These are phyloP conservation scores for Halictus quadricinctus DNA, from an alignment of 2,888 invertebrate species.

Conservation along the genomic window DNA sequence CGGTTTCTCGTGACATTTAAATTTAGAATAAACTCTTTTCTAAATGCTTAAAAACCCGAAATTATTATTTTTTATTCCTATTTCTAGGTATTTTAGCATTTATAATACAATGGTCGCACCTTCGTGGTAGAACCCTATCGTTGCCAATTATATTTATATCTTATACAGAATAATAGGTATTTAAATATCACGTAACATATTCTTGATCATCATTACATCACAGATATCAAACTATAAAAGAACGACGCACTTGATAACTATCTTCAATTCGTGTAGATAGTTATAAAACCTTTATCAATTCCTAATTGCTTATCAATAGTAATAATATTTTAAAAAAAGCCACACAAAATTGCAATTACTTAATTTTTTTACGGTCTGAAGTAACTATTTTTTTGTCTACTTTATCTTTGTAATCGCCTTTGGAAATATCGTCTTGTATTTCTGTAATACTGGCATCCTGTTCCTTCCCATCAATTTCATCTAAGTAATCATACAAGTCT, in stretches of 20 bases:
- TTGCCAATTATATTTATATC: not conserved
- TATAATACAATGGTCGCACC: not conserved
- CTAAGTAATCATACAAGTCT: conserved; percentile 78
- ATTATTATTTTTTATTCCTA: no score
- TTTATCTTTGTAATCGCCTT: not conserved
- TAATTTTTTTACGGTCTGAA: conserved; percentile 48
- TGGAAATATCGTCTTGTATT: conserved; percentile 17
- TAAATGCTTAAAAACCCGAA: no score
- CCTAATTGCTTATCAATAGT: not conserved
- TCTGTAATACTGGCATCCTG: conserved; percentile 75
- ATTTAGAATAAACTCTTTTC: no score
- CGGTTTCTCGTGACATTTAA: no score
- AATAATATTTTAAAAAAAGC: not conserved
- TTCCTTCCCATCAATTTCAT: conserved; percentile 77
- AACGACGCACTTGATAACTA: not conserved
- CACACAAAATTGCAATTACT: conserved; percentile 23
- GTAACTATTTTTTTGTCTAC: not conserved
- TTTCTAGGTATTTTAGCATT: no score
- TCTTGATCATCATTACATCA: not conserved
- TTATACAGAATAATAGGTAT: not conserved
- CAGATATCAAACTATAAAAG: not conserved
- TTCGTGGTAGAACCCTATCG: not conserved
- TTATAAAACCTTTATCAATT: not conserved
- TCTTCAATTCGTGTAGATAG: not conserved
- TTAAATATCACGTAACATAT: not conserved